Evolutionary conservation across 2,888 invertebrate genomes (phyloP).

Genomic region (Epinotia ramella): DNA sequence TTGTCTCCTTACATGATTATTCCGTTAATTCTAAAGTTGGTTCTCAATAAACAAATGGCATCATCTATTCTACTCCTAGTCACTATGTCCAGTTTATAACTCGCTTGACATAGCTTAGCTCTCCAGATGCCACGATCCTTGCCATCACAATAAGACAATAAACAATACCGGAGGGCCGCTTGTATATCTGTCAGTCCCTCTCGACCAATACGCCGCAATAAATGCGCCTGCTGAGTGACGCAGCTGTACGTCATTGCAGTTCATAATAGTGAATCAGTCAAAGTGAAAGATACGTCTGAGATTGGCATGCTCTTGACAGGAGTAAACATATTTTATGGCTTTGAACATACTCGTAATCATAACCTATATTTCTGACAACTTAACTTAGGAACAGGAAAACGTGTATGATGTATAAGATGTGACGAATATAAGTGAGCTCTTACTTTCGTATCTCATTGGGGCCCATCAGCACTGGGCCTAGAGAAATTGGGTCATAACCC

Average conservation of each 20-base stretch:
- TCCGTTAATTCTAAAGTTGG: too few species aligned
- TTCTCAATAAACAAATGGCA: too few species aligned
- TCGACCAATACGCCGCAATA: conserved; percentile 13
- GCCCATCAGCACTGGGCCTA: too few species aligned
- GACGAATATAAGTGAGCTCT: neutral
- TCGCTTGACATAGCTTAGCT: conserved; percentile 26
- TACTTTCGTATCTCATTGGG: neutral
- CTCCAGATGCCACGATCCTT: conserved; percentile 32
- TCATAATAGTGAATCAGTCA: conserved; percentile 17
- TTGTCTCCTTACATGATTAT: too few species aligned
- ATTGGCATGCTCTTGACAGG: neutral
- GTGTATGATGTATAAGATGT: neutral
- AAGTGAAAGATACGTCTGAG: neutral
- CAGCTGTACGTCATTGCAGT: neutral
- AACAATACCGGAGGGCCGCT: conserved; percentile 51
- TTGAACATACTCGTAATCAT: neutral
- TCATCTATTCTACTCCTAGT: too few species aligned
- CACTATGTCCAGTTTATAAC: neutral
- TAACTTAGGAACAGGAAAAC: neutral
- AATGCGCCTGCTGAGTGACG: conserved; percentile 16
- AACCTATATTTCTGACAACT: neutral
- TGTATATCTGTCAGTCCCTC: conserved; percentile 19
- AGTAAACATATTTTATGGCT: neutral
- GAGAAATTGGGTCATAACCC: too few species aligned
- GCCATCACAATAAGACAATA: conserved; percentile 51